Evolutionary conservation across 2,113 vertebrate genomes (phyloP), one percentile per base, ranked within the genome.

Genomic region (Garra rufa): DNA sequence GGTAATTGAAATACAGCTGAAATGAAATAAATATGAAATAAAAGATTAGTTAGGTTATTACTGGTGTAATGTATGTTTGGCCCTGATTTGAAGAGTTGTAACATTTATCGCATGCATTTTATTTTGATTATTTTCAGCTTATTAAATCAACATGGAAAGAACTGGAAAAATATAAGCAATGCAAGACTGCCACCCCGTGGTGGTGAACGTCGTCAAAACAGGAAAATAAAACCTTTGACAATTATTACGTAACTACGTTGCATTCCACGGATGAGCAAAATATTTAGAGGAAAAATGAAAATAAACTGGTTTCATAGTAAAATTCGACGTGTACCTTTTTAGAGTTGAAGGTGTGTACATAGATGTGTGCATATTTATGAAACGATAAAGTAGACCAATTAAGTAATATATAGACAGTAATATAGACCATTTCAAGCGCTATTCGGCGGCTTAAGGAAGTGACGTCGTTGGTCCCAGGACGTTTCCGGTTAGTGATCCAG

Each of bases 341-440:
- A n/a, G 0, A 21, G 52, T 57, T 57, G 21, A 57, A 44, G 5
- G n/a, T n/a, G n/a, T n/a, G n/a, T n/a, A n/a, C n/a, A n/a, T n/a
- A n/a, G n/a, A n/a, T n/a, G n/a, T n/a, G n/a, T n/a, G n/a, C n/a
- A n/a, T n/a, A n/a, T n/a, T n/a, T 59, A n/a, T 15, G 26, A 24
- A 43, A 41, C 63, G 15, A 73, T 44, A 67, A 78, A 77, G 63
- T 76, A 69, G 41, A 17, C 57, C 26, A 55, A 83, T 83, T 79
- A 85, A 63, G 79, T 73, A 85, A 87, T 79, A 74, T 63, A n/a
- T 44, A 3, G 34, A 34, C 70, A 63, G 50, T 41, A 70, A 24
- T 28, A 13, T 11, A n/a, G n/a, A n/a, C n/a, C n/a, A n/a, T n/a
- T n/a, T n/a, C n/a, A n/a, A n/a, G n/a, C n/a, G n/a, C n/a, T n/a